phyloP scores from a whole-genome alignment of 2,797 vertebrate species.

The Threskiornis aethiopicus region DNA sequence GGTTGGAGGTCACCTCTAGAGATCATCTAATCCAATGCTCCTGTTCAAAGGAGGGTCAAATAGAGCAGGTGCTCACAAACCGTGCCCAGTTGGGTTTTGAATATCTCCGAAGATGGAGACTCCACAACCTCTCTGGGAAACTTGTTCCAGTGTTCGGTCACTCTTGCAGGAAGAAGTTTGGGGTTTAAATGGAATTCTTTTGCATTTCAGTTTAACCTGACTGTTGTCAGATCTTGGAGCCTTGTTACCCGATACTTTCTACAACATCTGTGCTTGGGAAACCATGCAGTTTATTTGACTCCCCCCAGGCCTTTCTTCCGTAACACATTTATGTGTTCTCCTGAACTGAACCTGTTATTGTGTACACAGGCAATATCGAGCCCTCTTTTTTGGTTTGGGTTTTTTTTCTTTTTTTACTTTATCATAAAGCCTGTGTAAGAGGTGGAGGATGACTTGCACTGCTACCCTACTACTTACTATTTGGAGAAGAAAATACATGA shows the following conservation, averaged over 20 bases:
- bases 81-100: neutral
- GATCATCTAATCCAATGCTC: neutral
- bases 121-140: neutral
- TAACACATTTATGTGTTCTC: neutral
- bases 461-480: neutral
- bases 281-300: neutral
- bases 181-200: neutral
- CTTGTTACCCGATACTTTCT: neutral
- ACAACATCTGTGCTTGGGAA: neutral
- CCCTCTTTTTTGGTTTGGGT: neutral
- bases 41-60: neutral
- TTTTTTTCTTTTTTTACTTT: neutral
- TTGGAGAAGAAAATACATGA: neutral
- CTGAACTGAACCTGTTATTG: neutral
- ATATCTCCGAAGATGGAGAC: neutral
- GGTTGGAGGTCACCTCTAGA: neutral
- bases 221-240: neutral
- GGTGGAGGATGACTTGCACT: neutral
- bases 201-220: neutral
- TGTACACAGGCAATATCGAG: accelerated
- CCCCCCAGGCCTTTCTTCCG: neutral
- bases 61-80: neutral
- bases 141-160: neutral
- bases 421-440: neutral
- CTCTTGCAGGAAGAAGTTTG: neutral